Base-by-base conservation (phyloP, 2,888 invertebrate species). In the Beris chalybata region DNA sequence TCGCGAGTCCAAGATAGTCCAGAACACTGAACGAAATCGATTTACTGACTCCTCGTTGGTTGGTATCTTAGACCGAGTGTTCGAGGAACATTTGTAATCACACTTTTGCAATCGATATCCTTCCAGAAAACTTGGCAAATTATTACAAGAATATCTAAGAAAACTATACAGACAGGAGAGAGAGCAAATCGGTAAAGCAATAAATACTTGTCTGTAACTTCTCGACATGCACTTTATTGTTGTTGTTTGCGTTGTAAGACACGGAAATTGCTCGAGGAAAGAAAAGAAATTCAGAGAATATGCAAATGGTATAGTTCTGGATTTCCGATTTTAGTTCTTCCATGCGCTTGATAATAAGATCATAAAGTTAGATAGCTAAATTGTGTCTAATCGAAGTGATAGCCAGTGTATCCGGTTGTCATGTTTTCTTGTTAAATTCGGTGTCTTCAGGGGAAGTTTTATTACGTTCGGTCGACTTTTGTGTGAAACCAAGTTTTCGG, bases 51-150 rank as follows among this genome's bases (percentile, higher is more conserved):
- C 59, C 48, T 45, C 58, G 45, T 44, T 29, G 29, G 45, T 44
- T 29, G 29, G 44, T 38, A 1, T 38, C 38, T 38, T 7, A 22
- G 22, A 22, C 22, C 9, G 9, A 31, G 58, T 58, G 32, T 61
- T 61, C 50, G 43, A 58, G 61, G 29, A 61, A 61, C 61, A 61
- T 61, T 61, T 61, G 61, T 61, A 52, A 61, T 61, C 61, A 52
- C 50, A 61, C 61, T 52, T 43, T 11, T 31, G 52, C 50, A 45
- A 61, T 61, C 61, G 61, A 61, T 61, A 50, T 61, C 61, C 50
- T 61, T 50, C 32, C 38, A 50, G 50, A 43, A 61, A 61, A 61
- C 50, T 61, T 61, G 15, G 31, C 13, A 32, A 50, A 38, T 61
- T 61, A 61, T 61, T 61, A 61, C n/a, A 30, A n/a, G 13, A 31